Evolutionary conservation across 2,888 invertebrate species (phyloP).

Genomic region (Atrina japonica): DNA sequence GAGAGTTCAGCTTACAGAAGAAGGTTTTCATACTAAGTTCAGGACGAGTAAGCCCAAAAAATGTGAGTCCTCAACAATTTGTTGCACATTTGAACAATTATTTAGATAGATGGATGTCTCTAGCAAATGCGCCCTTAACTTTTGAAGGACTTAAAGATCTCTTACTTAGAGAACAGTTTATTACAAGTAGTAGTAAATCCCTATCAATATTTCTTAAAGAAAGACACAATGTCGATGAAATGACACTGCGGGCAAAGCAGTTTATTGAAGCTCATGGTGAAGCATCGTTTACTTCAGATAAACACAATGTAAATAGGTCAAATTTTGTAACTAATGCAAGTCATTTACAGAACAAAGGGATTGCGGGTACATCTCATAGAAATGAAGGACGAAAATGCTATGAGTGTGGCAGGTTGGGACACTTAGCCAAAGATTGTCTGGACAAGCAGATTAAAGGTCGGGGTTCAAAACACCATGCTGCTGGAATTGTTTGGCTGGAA

Average conservation of each 20-base stretch:
- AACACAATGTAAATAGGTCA: not conserved
- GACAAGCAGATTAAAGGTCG: not conserved
- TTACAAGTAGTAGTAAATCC: slow-evolving; percentile 11
- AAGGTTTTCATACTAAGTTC: slow-evolving; percentile 36
- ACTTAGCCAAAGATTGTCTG: slow-evolving; percentile 17
- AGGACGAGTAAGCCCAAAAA: slow-evolving; percentile 23
- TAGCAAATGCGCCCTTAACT: slow-evolving; percentile 15
- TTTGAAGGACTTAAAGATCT: slow-evolving; percentile 29
- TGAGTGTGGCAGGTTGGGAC: slow-evolving; percentile 1
- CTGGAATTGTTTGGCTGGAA: not conserved
- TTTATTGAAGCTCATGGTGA: slow-evolving; percentile 37
- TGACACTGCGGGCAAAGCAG: slow-evolving; percentile 23
- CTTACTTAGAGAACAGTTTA: slow-evolving; percentile 31
- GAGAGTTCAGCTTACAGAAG: slow-evolving; percentile 33
- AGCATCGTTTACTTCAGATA: not conserved
- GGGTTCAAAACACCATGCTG: too few species aligned
- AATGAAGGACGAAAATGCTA: slow-evolving; percentile 7
- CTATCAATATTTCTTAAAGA: slow-evolving; percentile 31
- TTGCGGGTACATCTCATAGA: too few species aligned
- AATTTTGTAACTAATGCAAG: not conserved
- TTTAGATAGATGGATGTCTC: slow-evolving; percentile 31
- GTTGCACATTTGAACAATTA: slow-evolving; percentile 27
- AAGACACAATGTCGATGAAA: slow-evolving; percentile 16
- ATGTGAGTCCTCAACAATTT: slow-evolving; percentile 31
- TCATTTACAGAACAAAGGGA: not conserved